These are phyloP conservation scores for Pomacea maculata DNA, from an alignment of 1,140 invertebrate species.

Conservation along the genomic window DNA sequence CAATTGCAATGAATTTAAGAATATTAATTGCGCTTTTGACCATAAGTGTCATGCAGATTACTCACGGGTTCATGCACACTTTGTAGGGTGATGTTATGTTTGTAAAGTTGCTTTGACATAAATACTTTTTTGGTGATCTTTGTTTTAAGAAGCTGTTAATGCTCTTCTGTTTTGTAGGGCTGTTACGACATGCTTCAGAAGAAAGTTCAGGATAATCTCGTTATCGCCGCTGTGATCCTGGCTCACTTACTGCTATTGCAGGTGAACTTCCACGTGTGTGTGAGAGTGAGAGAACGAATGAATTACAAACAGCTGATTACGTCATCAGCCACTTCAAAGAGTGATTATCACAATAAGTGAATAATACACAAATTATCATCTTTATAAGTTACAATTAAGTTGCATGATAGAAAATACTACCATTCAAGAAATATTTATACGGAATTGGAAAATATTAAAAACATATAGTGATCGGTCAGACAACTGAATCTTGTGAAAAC, in stretches of 20 bases:
- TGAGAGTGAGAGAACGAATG: not conserved
- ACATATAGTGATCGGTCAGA: too few species aligned
- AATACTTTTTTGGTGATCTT: not conserved
- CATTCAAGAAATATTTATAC: too few species aligned
- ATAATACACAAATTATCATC: not conserved
- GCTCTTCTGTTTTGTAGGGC: not conserved
- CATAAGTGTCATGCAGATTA: too few species aligned
- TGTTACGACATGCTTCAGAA: not conserved
- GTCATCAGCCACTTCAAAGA: not conserved
- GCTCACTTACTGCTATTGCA: not conserved
- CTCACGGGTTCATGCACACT: too few species aligned
- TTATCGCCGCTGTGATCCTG: not conserved
- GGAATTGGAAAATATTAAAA: too few species aligned
- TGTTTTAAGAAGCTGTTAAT: not conserved
- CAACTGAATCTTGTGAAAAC: too few species aligned
- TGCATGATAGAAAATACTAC: too few species aligned
- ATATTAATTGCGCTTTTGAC: too few species aligned
- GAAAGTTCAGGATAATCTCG: not conserved
- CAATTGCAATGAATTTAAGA: too few species aligned
- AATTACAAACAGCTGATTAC: not conserved
- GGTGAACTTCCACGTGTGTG: not conserved
- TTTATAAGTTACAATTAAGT: too few species aligned
- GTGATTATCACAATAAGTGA: not conserved
- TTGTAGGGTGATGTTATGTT: not conserved
- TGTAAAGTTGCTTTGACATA: not conserved